These are phyloP conservation scores for Rhabditoides inermis DNA, from an alignment of 2,888 invertebrate species.

Conservation along the genomic window DNA sequence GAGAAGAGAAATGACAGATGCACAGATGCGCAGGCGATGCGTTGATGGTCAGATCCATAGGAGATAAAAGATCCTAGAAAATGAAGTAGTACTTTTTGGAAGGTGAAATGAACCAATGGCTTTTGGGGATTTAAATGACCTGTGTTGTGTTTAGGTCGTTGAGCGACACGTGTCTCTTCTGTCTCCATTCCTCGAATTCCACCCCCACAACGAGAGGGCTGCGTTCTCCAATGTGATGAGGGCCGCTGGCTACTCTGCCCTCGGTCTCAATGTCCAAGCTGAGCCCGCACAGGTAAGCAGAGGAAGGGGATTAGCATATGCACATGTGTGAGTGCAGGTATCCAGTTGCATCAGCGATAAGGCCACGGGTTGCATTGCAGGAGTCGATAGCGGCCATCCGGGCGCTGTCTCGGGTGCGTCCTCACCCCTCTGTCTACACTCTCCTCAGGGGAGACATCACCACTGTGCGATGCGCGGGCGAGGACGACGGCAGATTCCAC, in stretches of 20 bases:
- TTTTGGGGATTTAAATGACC: not conserved
- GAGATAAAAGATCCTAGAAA: too few species aligned
- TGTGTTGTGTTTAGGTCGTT: constrained; percentile 16
- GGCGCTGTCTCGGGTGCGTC: too few species aligned
- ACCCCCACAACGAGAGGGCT: constrained; percentile 1
- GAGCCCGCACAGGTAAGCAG: not conserved
- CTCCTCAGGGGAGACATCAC: constrained; percentile 2
- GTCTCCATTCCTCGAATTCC: constrained; percentile 16
- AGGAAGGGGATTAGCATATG: too few species aligned
- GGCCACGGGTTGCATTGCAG: too few species aligned
- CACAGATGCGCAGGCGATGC: too few species aligned
- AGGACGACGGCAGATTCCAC: not conserved
- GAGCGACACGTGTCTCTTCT: constrained; percentile 28
- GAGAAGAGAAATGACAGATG: too few species aligned
- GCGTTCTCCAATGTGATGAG: constrained; percentile 29
- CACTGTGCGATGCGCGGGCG: constrained; percentile 1
- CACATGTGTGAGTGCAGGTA: too few species aligned
- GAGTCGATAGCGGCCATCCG: too few species aligned
- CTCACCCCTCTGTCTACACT: too few species aligned
- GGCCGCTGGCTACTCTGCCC: constrained; percentile 21
- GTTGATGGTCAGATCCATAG: too few species aligned
- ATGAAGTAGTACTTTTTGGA: not conserved
- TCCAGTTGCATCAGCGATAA: too few species aligned
- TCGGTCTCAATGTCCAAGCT: constrained; percentile 20
- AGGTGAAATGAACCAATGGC: too few species aligned